Evolutionary conservation across 2,888 invertebrate species (phyloP), one percentile per base, ranked within the genome.

Genomic region (Theodoxus fluviatilis): DNA sequence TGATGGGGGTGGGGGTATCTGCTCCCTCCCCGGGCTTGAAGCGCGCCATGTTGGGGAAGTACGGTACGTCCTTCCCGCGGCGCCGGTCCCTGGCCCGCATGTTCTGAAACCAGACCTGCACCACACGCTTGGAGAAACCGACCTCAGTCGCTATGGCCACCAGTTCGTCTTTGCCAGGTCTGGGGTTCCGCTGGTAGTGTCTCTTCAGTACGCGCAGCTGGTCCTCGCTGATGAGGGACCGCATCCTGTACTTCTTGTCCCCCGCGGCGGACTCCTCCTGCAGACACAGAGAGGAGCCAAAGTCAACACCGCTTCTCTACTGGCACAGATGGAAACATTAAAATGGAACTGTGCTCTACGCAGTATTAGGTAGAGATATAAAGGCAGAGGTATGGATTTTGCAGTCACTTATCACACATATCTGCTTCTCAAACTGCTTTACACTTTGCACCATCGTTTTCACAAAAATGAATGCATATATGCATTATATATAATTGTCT

Each of bases 21-120:
- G 73, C 40, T 55, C 31, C 57, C 12, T 76, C 78, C 43, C 75
- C 75, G n/a, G 70, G 69, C 63, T 80, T 78, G 66, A 76, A 75
- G 35, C 79, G 74, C 22, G 78, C 77, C 74, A 78, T 77, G 63
- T 74, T 75, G 9, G 79, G 74, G 65, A 77, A 79, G 69, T 81
- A 78, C 2, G 80, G 81, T 25, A 82, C 77, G 55, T 80, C 76
- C 64, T 79, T 80, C 31, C 83, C 83, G 43, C 77, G 78, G 31
- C 78, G 71, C 22, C 96, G 91, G 88, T 96, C 96, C 80, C 89
- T 82, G 4, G 89, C 89, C 80, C 97, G 90, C 70, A 96, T 95
- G 87, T 96, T 97, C 89, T 97, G 96, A 89, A 96, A 96, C 96
- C 96, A 96, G 74, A 96, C 96, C 89, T 98, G 98, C 71, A 98